These are phyloP conservation scores for Drosophila subsilvestris DNA, from an alignment of 2,888 invertebrate species.

Conservation along the genomic window DNA sequence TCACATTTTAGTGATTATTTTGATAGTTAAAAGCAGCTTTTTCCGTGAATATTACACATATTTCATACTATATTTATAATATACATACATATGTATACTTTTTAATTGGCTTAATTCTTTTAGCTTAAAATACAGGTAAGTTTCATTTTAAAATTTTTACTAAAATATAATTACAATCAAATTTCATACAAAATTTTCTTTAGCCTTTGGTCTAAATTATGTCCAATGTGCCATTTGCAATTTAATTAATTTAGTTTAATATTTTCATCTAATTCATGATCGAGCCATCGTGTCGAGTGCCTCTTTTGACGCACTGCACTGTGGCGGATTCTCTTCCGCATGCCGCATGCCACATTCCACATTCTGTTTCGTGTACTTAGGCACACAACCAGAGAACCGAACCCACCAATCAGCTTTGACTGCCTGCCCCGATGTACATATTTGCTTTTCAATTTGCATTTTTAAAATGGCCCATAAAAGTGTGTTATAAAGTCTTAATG, in stretches of 20 bases:
- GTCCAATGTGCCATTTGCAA: too few species aligned
- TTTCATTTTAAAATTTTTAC: too few species aligned
- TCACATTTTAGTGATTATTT: too few species aligned
- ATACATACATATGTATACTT: too few species aligned
- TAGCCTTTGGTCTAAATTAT: not conserved
- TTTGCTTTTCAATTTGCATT: conserved; percentile 29
- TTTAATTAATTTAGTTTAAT: too few species aligned
- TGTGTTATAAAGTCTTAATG: conserved; percentile 20
- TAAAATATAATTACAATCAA: too few species aligned
- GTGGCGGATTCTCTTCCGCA: not conserved
- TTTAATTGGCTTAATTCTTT: too few species aligned
- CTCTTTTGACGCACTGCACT: not conserved
- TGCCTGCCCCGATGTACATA: conserved; percentile 2
- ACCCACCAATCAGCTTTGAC: conserved; percentile 14
- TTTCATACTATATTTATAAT: too few species aligned
- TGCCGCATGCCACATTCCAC: not conserved
- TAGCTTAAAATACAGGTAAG: too few species aligned
- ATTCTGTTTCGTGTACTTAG: not conserved
- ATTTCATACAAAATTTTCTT: not conserved
- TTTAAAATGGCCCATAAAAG: conserved; percentile 31
- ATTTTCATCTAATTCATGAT: not conserved
- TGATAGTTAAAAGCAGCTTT: too few species aligned
- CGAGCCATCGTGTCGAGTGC: not conserved
- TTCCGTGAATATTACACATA: too few species aligned
- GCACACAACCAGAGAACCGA: not conserved